Evolutionary conservation across 2,113 vertebrate species (phyloP).

Genomic region (Apteryx mantelli): DNA sequence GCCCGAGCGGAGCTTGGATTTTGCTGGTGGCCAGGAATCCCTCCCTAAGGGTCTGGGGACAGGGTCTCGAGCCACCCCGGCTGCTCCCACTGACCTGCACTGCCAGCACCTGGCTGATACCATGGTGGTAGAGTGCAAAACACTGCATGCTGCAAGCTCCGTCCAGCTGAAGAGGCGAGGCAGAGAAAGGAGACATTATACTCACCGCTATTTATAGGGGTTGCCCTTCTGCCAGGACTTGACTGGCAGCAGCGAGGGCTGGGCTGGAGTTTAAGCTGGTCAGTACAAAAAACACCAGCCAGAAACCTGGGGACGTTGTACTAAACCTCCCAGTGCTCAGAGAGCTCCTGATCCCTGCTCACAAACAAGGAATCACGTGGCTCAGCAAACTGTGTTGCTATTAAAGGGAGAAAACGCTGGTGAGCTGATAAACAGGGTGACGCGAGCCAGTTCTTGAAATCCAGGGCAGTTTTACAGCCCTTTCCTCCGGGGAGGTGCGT

Average conservation of each 20-base stretch:
- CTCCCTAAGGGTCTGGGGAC: neutral
- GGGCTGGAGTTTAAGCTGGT: neutral
- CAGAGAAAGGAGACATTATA: neutral
- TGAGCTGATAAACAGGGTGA: neutral
- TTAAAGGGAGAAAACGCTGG: conserved; percentile 25
- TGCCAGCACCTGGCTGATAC: neutral
- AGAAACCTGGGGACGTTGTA: conserved; percentile 14
- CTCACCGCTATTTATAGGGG: conserved; percentile 15
- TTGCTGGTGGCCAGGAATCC: neutral
- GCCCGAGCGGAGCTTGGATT: neutral
- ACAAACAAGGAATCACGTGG: neutral
- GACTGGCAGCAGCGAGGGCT: conserved; percentile 22
- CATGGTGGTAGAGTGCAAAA: too few relatives aligned
- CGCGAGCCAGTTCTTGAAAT: neutral
- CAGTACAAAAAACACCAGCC: conserved; percentile 12
- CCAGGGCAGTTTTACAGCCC: neutral
- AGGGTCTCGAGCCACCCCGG: neutral
- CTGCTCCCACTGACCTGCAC: neutral
- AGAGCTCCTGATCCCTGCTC: neutral
- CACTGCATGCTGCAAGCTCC: rapidly evolving
- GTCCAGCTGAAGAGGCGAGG: neutral
- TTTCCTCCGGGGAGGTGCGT: rapidly evolving
- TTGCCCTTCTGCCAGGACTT: conserved; percentile 18
- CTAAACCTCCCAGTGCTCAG: neutral
- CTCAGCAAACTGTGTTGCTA: neutral